Conservation (phyloP, 2,113 vertebrate genomes). For the Furnarius figulus region DNA sequence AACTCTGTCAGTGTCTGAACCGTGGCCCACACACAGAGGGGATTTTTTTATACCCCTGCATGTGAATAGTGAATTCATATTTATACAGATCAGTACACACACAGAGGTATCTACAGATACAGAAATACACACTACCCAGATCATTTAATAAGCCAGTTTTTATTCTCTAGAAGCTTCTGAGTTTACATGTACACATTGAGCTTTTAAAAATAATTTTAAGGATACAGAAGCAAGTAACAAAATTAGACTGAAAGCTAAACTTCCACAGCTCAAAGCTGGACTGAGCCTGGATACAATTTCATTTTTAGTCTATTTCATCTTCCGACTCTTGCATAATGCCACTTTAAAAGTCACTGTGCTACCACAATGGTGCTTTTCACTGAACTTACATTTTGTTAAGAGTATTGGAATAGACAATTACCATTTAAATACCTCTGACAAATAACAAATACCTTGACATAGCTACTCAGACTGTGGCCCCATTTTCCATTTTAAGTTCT, state of each 20-base stretch:
- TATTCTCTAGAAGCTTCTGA: background rate
- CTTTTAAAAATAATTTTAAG: background rate
- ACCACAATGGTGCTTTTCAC: background rate
- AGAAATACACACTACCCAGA: background rate
- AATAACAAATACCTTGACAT: background rate
- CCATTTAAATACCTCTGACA: background rate
- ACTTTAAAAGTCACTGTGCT: background rate
- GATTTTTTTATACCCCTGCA: background rate
- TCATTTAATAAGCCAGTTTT: background rate
- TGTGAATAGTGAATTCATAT: background rate
- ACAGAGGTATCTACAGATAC: background rate
- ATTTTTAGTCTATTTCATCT: background rate
- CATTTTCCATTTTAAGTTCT: background rate
- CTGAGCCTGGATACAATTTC: background rate
- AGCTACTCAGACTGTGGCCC: background rate
- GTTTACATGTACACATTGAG: background rate
- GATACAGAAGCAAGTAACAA: background rate
- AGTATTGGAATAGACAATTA: background rate
- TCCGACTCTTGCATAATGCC: background rate
- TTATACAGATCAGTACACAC: background rate
- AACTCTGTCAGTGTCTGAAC: background rate
- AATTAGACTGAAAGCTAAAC: background rate
- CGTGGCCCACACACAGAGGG: background rate
- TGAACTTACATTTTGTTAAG: background rate
- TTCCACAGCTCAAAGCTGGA: background rate